Evolutionary conservation across 2,113 vertebrate genomes (phyloP), one percentile per base, ranked within the genome.

Genomic region (Percopsis transmontana): DNA sequence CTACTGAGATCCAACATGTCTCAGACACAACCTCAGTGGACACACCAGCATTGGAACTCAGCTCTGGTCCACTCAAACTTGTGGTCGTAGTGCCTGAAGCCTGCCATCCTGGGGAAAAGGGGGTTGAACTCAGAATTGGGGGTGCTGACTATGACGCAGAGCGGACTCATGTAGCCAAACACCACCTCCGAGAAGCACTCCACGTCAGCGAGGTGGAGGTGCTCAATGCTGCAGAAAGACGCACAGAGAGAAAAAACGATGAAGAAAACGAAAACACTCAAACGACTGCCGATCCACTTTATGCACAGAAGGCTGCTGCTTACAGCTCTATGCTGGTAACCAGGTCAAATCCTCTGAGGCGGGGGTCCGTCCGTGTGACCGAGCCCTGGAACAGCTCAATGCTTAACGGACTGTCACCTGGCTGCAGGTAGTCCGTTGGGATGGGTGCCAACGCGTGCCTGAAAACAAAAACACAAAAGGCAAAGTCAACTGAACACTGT

Each of bases 81-180:
- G 88, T 99, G 97, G 83, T 98, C 96, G 1, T 82, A 77, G 77
- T 97, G 90, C 71, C 97, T 94, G 71, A 94, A 94, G 20, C 90
- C 83, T 0, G 42, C 77, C 45, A 91, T 65, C 72, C 89, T 80
- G 41, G 92, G 90, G 20, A 99, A 74, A 39, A 98, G 83, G 20
- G 83, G 72, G 73, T 98, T 99, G 85, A 94, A 99, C 39, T 99
- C 96, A 2, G 85, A 91, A 83, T 99, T 99, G 18, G 97, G 97
- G 56, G 95, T 99, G 85, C 92, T 98, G 85, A 99, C 85, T 59
- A 98, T 91, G 2, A 95, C 87, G 2, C 88, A 79, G 2, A 64
- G 66, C 20, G 97, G 97, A 67, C 89, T 85, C 93, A 98, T 94
- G 87, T 94, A 96, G 58, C 95, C 97, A 86, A 99, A 99, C 27